Conservation (phyloP, 2,113 vertebrate genomes). For the Antigone vipio region DNA sequence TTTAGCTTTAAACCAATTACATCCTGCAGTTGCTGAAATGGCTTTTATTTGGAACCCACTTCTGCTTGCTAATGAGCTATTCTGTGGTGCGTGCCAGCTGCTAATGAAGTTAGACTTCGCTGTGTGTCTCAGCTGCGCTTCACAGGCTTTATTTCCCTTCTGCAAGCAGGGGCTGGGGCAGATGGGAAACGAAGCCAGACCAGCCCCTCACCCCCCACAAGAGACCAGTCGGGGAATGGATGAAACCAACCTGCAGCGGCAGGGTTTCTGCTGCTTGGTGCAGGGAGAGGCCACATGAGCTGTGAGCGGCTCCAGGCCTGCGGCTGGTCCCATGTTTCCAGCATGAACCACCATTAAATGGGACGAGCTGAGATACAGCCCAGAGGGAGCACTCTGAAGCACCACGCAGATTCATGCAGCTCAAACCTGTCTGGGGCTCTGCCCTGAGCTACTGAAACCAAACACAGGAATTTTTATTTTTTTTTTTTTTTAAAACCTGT, state of each 20-base stretch:
- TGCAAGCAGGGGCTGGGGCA: fast-evolving
- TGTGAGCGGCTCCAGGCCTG: fast-evolving
- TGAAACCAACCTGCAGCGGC: not conserved
- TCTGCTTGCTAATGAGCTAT: not conserved
- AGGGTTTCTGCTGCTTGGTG: too few species aligned
- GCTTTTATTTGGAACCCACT: not conserved
- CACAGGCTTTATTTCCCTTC: not conserved
- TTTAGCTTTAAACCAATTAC: not conserved
- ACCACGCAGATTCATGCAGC: fast-evolving
- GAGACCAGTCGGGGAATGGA: fast-evolving
- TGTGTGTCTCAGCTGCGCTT: fast-evolving
- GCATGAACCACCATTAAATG: fast-evolving
- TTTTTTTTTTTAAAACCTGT: not conserved
- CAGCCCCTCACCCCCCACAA: too few species aligned
- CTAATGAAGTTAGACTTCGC: not conserved
- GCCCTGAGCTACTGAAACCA: not conserved
- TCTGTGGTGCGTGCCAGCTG: not conserved
- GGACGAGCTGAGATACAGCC: fast-evolving
- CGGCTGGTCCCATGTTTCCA: not conserved
- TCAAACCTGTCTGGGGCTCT: not conserved
- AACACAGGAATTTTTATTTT: not conserved
- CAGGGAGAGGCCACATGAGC: not conserved
- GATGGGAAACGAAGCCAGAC: not conserved
- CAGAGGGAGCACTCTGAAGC: fast-evolving
- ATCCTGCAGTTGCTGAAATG: not conserved